Evolutionary conservation across 2,888 invertebrate species (phyloP).

Genomic region (Clitarchus hookeri): DNA sequence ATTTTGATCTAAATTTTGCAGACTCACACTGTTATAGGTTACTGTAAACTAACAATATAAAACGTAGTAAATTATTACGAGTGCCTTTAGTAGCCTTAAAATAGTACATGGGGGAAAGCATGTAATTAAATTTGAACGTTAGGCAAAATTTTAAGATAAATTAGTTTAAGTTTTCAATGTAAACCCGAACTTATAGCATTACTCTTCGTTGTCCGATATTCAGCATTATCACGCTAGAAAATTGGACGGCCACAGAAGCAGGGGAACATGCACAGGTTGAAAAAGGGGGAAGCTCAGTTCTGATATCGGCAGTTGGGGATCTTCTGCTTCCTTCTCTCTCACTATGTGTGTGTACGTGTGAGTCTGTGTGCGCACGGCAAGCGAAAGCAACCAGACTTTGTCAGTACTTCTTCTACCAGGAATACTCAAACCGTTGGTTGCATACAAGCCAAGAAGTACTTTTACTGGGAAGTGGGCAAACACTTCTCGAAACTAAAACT

Average conservation of each 20-base stretch:
- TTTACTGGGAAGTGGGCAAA: neutral
- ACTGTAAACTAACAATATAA: neutral
- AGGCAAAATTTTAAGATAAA: neutral
- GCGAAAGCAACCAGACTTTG: slow-evolving; percentile 17
- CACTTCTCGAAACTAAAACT: neutral
- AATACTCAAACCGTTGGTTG: neutral
- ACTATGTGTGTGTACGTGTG: neutral
- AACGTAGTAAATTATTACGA: neutral
- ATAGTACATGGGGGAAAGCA: neutral
- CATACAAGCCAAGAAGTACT: neutral
- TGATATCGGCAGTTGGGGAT: neutral
- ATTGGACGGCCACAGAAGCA: slow-evolving; percentile 9
- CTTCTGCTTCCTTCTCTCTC: slow-evolving; percentile 18
- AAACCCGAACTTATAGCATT: slow-evolving; percentile 24
- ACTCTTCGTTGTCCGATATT: neutral
- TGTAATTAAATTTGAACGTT: neutral
- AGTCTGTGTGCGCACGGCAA: slow-evolving; percentile 10
- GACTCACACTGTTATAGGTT: neutral
- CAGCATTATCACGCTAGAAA: neutral
- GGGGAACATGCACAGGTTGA: slow-evolving; percentile 17
- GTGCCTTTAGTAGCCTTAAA: neutral
- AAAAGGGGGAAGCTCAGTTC: neutral
- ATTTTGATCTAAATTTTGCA: neutral
- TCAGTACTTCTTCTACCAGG: slow-evolving; percentile 5
- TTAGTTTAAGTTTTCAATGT: slow-evolving; percentile 36